Evolutionary conservation across 2,888 invertebrate species (phyloP).

Genomic region (Campoplex capitator): DNA sequence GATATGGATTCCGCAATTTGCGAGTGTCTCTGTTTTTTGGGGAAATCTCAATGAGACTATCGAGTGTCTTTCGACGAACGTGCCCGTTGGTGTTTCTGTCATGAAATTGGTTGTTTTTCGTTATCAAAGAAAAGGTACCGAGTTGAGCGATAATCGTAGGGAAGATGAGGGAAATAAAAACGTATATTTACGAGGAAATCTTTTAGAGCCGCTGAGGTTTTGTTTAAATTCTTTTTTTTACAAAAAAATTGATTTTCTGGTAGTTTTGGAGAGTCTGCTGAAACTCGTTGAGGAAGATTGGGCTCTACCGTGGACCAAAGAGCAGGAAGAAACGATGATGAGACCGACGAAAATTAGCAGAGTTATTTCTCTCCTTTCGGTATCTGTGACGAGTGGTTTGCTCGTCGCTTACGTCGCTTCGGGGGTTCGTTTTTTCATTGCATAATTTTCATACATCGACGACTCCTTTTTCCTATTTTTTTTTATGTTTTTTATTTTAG

Average conservation of each 20-base stretch:
- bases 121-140: constrained; percentile 72
- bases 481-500: constrained; percentile 33
- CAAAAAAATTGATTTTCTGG: background rate
- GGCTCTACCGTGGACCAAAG: constrained; percentile 54
- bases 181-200: background rate
- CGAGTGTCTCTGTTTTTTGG: constrained; percentile 70
- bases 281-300: constrained; percentile 63
- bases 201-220: background rate
- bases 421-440: constrained; percentile 31
- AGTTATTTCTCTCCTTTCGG: constrained; percentile 67
- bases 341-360: constrained; percentile 66
- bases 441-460: background rate
- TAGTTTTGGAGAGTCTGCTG: constrained; percentile 52
- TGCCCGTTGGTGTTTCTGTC: constrained; percentile 71
- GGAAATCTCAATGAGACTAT: constrained; percentile 70
- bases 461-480: background rate
- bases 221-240: background rate
- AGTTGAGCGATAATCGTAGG: background rate
- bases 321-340: constrained; percentile 65
- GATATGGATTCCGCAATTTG: constrained; percentile 71
- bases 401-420: constrained; percentile 61
- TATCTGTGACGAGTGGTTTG: constrained; percentile 62
- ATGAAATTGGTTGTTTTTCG: constrained; percentile 73
- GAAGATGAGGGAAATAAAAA: no score
- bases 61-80: constrained; percentile 73